Conservation (phyloP, 1,140 invertebrate genomes). For the Probaryconus sp. region DNA sequence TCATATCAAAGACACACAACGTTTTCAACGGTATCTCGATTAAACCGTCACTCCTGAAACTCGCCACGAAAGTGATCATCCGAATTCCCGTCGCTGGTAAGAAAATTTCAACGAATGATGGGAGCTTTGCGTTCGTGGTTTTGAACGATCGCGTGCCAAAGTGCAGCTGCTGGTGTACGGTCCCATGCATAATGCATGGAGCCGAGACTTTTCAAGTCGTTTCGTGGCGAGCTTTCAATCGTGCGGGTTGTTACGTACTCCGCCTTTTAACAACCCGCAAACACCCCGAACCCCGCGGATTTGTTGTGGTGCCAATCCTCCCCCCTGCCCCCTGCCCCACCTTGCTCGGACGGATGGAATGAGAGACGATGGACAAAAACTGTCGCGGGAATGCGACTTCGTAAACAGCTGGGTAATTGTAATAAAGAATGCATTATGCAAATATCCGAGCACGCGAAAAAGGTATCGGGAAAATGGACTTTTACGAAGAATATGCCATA, state of each 20-base stretch:
- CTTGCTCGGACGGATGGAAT: background rate
- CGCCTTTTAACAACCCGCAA: conserved; percentile 41
- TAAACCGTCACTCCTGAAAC: background rate
- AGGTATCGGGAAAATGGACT: conserved; percentile 6
- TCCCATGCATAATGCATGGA: conserved; percentile 75
- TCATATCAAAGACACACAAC: too few species aligned
- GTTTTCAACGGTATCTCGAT: background rate
- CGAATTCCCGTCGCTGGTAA: conserved; percentile 36
- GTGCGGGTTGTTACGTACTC: conserved; percentile 62
- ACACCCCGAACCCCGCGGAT: conserved; percentile 58
- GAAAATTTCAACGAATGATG: conserved; percentile 48
- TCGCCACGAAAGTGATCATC: conserved; percentile 2
- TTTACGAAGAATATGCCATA: background rate
- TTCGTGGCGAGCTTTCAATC: conserved; percentile 75
- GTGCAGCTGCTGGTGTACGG: conserved; percentile 67
- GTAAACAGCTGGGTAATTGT: conserved; percentile 23
- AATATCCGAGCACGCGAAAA: background rate
- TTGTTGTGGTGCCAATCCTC: too few species aligned
- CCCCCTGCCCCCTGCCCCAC: too few species aligned
- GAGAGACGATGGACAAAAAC: conserved; percentile 33
- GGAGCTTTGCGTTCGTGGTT: conserved; percentile 50
- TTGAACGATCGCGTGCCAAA: conserved; percentile 70
- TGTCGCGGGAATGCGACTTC: conserved; percentile 3
- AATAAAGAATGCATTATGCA: conserved; percentile 28
- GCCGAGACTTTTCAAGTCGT: conserved; percentile 73